phyloP scores from a whole-genome alignment of 2,797 vertebrate species.

The Erithacus rubecula region DNA sequence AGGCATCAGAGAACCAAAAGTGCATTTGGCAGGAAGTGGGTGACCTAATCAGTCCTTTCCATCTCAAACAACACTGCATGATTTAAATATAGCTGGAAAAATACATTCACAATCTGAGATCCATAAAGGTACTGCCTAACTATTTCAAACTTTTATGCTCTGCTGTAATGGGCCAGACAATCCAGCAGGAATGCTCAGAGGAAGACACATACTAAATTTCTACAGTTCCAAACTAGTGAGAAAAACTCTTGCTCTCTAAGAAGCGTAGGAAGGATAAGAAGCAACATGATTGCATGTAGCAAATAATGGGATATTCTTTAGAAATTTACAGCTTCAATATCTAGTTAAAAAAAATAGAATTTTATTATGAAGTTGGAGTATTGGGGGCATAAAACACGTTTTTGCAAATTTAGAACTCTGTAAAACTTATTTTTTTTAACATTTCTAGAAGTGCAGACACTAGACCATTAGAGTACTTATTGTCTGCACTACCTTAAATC shows the following conservation, averaged over 20 bases:
- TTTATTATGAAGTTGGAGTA: background rate
- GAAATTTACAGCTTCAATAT: background rate
- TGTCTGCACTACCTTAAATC: background rate
- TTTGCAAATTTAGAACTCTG: background rate
- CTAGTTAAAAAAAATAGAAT: background rate
- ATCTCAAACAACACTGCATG: background rate
- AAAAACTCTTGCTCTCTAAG: background rate
- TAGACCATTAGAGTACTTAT: background rate
- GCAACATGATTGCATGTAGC: background rate
- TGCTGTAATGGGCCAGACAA: background rate
- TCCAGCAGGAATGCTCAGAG: background rate
- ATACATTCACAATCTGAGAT: background rate
- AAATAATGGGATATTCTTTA: background rate
- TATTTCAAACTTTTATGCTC: background rate
- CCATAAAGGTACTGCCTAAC: background rate
- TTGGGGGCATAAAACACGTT: background rate
- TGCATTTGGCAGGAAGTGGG: background rate
- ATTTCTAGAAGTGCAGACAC: background rate
- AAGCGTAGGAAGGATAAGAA: background rate
- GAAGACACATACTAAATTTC: background rate
- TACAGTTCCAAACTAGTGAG: background rate
- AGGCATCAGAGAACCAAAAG: background rate
- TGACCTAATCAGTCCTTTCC: background rate
- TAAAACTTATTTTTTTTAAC: background rate
- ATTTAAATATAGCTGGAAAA: conserved; percentile 28